Conservation (phyloP, 2,888 invertebrate species). For the Byasa hedistus region DNA sequence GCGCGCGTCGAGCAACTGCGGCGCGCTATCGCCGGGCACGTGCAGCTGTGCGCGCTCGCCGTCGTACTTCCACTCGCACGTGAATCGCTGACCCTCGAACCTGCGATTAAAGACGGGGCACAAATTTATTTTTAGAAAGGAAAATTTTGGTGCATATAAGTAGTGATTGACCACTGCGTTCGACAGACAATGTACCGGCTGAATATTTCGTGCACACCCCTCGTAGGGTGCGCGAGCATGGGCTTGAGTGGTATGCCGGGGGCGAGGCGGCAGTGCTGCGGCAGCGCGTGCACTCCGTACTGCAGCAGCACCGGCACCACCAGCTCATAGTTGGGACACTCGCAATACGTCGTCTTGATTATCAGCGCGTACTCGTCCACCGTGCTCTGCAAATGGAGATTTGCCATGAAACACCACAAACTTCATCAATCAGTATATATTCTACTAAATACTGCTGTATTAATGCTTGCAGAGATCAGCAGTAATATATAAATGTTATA, state of each 20-base stretch:
- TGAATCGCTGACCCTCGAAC: slow-evolving; percentile 92
- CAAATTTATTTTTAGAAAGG: background rate
- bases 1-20: slow-evolving; percentile 81
- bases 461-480: too few species aligned
- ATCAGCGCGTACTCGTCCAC: slow-evolving; percentile 87
- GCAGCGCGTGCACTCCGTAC: slow-evolving; percentile 87
- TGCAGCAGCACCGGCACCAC: slow-evolving; percentile 88
- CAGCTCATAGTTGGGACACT: slow-evolving; percentile 96
- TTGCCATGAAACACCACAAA: too few species aligned
- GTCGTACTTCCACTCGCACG: slow-evolving; percentile 99
- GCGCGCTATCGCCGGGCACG: slow-evolving; percentile 70
- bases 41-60: slow-evolving; percentile 97
- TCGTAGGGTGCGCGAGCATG: slow-evolving; percentile 99
- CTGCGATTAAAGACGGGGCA: slow-evolving; percentile 45
- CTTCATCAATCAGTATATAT: too few species aligned
- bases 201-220: slow-evolving; percentile 93
- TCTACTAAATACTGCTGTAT: too few species aligned
- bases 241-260: slow-evolving; percentile 98
- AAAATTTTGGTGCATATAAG: background rate
- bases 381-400: slow-evolving; percentile 54
- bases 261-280: slow-evolving; percentile 89
- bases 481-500: too few species aligned
- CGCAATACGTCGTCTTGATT: slow-evolving; percentile 96
- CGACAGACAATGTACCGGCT: slow-evolving; percentile 71
- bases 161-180: too few species aligned